Evolutionary conservation across 2,797 vertebrate species (phyloP).

Genomic region (Helostoma temminkii): DNA sequence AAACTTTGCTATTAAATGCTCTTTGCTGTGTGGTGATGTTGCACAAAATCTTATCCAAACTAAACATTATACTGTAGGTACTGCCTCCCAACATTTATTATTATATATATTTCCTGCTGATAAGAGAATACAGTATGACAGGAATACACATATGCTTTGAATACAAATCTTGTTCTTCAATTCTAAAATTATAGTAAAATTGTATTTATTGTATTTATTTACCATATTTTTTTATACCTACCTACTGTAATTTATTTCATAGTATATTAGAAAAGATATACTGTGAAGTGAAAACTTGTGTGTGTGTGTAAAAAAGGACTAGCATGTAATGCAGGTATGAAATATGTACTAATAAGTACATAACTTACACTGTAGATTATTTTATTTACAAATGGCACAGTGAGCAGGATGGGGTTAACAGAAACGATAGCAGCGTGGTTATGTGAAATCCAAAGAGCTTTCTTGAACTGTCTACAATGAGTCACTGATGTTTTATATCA

Average conservation of each 20-base stretch:
- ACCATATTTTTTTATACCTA: no score
- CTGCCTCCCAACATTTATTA: no score
- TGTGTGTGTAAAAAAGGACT: not conserved
- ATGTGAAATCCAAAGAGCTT: conserved; percentile 8
- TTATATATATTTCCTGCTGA: no score
- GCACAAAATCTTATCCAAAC: not conserved
- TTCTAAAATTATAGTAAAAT: no score
- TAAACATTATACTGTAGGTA: not conserved
- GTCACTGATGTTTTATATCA: no score
- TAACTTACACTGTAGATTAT: not conserved
- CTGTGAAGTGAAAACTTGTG: not conserved
- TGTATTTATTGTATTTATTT: no score
- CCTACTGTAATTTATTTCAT: no score
- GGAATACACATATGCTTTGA: no score
- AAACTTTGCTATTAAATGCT: not conserved
- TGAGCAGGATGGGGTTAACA: not conserved
- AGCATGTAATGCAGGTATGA: not conserved
- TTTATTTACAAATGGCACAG: not conserved
- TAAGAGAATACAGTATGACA: no score
- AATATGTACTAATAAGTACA: no score
- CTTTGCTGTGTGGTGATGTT: not conserved
- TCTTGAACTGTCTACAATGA: not conserved
- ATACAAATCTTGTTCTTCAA: no score
- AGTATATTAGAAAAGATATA: not conserved
- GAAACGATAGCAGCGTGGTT: not conserved